Evolutionary conservation across 53 echinoderm and acorn worm genomes (phyloP).

Genomic region (Holothuria leucospilota): DNA sequence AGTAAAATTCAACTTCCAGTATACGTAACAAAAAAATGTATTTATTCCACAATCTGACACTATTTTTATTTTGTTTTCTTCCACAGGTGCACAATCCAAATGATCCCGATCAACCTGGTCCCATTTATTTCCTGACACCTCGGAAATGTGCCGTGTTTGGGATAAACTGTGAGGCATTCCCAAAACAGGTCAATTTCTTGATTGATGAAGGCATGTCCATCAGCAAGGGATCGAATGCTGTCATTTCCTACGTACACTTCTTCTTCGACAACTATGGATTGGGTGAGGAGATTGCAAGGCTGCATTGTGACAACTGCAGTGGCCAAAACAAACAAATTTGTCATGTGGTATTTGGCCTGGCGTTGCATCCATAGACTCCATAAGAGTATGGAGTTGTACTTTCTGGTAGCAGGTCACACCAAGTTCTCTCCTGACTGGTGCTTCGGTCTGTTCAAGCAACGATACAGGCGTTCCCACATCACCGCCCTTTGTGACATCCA

Average conservation of each 20-base stretch:
- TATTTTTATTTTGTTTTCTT: neutral
- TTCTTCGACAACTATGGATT: constrained; percentile 38
- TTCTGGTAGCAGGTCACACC: too few relatives aligned
- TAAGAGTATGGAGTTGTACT: too few relatives aligned
- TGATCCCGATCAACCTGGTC: constrained; percentile 58
- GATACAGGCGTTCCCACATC: too few relatives aligned
- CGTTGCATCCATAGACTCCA: too few relatives aligned
- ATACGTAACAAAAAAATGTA: neutral
- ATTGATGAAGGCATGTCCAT: constrained; percentile 40
- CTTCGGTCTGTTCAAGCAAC: too few relatives aligned
- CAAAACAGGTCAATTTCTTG: constrained; percentile 42
- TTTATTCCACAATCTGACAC: too few relatives aligned
- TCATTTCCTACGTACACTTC: neutral
- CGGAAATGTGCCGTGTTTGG: constrained; percentile 62
- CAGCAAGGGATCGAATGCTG: constrained; percentile 44
- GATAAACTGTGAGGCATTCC: constrained; percentile 50
- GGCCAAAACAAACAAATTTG: constrained; percentile 43
- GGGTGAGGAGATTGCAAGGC: constrained; percentile 14
- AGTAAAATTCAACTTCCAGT: neutral
- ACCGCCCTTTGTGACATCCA: too few relatives aligned
- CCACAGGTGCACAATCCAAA: neutral
- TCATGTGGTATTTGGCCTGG: too few relatives aligned
- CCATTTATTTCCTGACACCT: constrained; percentile 61
- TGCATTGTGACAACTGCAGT: constrained; percentile 39
- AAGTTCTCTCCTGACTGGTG: too few relatives aligned